phyloP scores from a whole-genome alignment of 2,113 vertebrate genomes.

The Blennius ocellaris region DNA sequence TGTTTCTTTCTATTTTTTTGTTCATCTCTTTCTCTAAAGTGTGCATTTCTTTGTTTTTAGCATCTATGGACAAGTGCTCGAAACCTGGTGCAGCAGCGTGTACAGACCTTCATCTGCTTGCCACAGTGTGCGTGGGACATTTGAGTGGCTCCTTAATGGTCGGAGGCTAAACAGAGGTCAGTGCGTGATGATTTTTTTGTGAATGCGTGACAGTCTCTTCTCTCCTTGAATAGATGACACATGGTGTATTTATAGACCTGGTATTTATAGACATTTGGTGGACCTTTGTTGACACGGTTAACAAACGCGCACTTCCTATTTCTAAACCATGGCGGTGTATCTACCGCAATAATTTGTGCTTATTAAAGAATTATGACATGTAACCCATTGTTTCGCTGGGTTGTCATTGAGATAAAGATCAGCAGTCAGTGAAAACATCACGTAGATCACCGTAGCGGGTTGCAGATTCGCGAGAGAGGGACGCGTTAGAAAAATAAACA shows the following conservation, averaged over 20 bases:
- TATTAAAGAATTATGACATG: slow-evolving; percentile 59
- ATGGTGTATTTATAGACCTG: slow-evolving; percentile 58
- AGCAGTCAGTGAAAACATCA: slow-evolving; percentile 72
- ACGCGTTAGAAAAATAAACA: slow-evolving; percentile 67
- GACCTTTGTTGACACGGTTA: slow-evolving; percentile 48
- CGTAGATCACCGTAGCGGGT: slow-evolving; percentile 68
- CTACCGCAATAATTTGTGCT: slow-evolving; percentile 57
- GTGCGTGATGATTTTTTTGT: slow-evolving; percentile 40
- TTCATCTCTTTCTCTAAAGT: no score
- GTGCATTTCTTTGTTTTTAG: no score
- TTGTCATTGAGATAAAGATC: slow-evolving; percentile 73
- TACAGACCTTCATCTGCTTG: no score
- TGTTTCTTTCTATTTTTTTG: no score
- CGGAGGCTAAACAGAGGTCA: slow-evolving; percentile 50
- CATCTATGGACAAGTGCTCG: no score
- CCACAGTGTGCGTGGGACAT: slow-evolving; percentile 27
- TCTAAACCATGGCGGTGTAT: slow-evolving; percentile 62
- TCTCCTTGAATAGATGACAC: slow-evolving; percentile 48
- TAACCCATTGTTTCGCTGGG: slow-evolving; percentile 65
- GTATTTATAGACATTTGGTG: slow-evolving; percentile 56
- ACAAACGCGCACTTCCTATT: slow-evolving; percentile 61
- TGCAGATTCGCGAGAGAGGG: slow-evolving; percentile 64
- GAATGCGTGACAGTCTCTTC: slow-evolving; percentile 28
- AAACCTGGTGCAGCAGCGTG: no score
- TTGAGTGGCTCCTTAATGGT: slow-evolving; percentile 24